These are phyloP conservation scores for Meriones unguiculatus DNA, from an alignment of 2,113 vertebrate species.

Conservation along the genomic window DNA sequence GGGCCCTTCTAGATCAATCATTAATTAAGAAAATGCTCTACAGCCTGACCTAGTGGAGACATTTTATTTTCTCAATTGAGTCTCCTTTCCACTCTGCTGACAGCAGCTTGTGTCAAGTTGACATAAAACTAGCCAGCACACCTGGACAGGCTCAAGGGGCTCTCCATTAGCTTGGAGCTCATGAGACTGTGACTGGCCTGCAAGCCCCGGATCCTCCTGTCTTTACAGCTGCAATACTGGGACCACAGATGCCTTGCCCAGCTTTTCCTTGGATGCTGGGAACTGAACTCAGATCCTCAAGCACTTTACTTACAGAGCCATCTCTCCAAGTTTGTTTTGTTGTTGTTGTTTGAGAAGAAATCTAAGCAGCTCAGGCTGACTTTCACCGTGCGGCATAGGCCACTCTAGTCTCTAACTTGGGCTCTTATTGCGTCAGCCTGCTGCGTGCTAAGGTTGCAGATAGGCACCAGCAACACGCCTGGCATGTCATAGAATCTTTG, in stretches of 20 bases:
- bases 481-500: constrained; percentile 11
- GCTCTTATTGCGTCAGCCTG: neutral
- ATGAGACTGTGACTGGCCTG: neutral
- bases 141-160: neutral
- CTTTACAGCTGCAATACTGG: neutral
- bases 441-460: neutral
- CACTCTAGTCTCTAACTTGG: neutral
- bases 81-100: too few species aligned
- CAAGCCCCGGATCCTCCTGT: neutral
- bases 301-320: neutral
- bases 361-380: neutral
- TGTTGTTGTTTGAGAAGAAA: neutral
- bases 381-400: neutral
- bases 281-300: neutral
- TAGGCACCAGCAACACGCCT: neutral
- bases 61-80: too few species aligned
- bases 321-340: neutral
- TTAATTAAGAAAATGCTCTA: too few species aligned
- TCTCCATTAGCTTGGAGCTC: neutral
- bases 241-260: neutral
- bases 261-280: too few species aligned
- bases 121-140: too few species aligned
- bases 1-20: too few species aligned
- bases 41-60: too few species aligned
- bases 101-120: too few species aligned